phyloP scores from a whole-genome alignment of 2,797 vertebrate genomes.

The Galago senegalensis region DNA sequence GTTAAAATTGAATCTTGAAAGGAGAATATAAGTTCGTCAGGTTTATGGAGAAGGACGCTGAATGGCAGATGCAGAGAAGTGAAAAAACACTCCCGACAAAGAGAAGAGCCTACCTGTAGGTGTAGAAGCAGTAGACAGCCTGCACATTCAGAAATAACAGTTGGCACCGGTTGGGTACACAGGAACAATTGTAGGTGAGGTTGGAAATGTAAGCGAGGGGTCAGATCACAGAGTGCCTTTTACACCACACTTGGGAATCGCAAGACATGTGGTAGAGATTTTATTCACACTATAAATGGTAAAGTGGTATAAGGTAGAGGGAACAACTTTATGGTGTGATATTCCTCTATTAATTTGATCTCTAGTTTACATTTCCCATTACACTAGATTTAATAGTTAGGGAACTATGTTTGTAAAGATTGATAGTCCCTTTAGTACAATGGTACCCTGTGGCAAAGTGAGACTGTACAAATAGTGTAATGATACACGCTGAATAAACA shows the following conservation, averaged over 20 bases:
- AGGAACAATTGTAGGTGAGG: conserved; percentile 27
- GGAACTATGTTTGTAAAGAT: conserved; percentile 72
- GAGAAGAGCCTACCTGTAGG: neutral
- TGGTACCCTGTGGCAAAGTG: conserved; percentile 69
- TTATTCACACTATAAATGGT: conserved; percentile 68
- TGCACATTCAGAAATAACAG: neutral
- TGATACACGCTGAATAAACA: conserved; percentile 75
- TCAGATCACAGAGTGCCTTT: conserved; percentile 58
- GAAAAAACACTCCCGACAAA: neutral
- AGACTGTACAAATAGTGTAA: conserved; percentile 77
- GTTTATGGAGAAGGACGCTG: neutral
- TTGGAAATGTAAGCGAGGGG: conserved; percentile 62
- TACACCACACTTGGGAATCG: neutral
- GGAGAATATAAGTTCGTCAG: neutral
- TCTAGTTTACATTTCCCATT: conserved; percentile 81
- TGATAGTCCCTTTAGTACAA: conserved; percentile 75
- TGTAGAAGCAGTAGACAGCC: neutral
- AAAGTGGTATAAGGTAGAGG: conserved; percentile 46
- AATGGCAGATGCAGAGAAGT: neutral
- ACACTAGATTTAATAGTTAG: conserved; percentile 74
- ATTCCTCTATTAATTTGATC: conserved; percentile 81
- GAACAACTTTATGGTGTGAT: conserved; percentile 74
- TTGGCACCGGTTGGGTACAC: neutral
- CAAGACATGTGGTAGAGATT: conserved; percentile 46
- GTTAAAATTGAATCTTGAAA: conserved; percentile 39